Conservation (phyloP, 2,888 invertebrate genomes). For the Argyra leucocephala region DNA sequence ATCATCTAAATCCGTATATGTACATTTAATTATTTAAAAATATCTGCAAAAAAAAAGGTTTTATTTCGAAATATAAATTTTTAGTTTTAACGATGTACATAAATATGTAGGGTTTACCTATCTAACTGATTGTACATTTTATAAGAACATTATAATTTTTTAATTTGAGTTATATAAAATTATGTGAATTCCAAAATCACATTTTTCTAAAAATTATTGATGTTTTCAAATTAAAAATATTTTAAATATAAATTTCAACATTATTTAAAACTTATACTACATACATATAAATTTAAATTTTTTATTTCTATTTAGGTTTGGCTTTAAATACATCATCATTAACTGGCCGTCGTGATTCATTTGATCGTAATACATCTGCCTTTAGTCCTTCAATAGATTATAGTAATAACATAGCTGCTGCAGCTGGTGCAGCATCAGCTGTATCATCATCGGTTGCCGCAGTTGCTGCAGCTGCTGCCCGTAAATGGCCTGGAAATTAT, state of each 20-base stretch:
- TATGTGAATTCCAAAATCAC: too few relatives aligned
- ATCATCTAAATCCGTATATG: too few relatives aligned
- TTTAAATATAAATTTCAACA: neutral
- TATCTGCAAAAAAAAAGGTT: slow-evolving; percentile 6
- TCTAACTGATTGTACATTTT: too few relatives aligned
- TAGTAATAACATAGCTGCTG: slow-evolving; percentile 44
- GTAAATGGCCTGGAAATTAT: slow-evolving; percentile 48
- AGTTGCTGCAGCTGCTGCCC: slow-evolving; percentile 38
- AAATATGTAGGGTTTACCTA: too few relatives aligned
- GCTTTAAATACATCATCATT: slow-evolving; percentile 55
- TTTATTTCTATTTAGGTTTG: slow-evolving; percentile 44
- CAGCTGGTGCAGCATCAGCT: slow-evolving; percentile 35
- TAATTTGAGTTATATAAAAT: neutral
- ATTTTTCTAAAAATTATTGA: too few relatives aligned
- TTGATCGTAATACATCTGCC: slow-evolving; percentile 66
- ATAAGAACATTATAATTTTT: too few relatives aligned
- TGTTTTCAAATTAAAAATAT: too few relatives aligned
- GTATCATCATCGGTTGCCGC: slow-evolving; percentile 34
- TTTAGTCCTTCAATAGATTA: slow-evolving; percentile 67
- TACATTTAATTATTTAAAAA: too few relatives aligned
- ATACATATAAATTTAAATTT: slow-evolving; percentile 8
- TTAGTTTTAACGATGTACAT: too few relatives aligned
- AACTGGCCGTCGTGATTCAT: slow-evolving; percentile 65
- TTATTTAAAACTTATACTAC: slow-evolving; percentile 24
- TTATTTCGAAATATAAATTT: too few relatives aligned